phyloP scores from a whole-genome alignment of 2,113 vertebrate species.

The Nerophis ophidion region DNA sequence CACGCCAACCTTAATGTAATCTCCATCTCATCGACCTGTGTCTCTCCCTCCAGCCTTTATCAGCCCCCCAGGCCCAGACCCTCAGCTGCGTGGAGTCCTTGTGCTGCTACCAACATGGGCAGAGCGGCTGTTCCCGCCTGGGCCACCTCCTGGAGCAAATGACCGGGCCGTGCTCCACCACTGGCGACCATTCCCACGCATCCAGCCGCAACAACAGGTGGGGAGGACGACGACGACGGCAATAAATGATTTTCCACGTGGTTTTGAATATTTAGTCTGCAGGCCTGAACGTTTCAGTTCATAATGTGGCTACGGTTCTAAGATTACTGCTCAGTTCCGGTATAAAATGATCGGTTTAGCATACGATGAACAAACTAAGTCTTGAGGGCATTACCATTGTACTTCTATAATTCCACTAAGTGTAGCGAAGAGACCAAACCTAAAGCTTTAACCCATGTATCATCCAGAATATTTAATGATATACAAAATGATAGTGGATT shows the following conservation, averaged over 20 bases:
- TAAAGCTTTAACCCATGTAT: conserved; percentile 3
- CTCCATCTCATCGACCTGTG: neutral
- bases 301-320: conserved; percentile 7
- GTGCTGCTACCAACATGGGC: conserved; percentile 92
- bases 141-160: conserved; percentile 86
- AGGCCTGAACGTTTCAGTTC: conserved; percentile 10
- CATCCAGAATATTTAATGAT: conserved; percentile 11
- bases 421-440: neutral
- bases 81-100: conserved; percentile 96
- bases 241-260: conserved; percentile 25
- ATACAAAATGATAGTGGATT: conserved; percentile 22
- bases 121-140: conserved; percentile 84
- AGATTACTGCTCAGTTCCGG: neutral
- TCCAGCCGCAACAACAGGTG: conserved; percentile 74
- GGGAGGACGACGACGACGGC: conserved; percentile 17
- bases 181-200: conserved; percentile 67
- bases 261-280: conserved; percentile 53
- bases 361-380: neutral
- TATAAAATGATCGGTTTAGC: neutral
- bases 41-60: conserved; percentile 42
- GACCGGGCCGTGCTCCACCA: conserved; percentile 66
- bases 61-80: conserved; percentile 74
- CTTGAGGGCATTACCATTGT: conserved; percentile 1
- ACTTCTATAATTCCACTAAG: conserved; percentile 13
- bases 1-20: neutral